Conservation (phyloP, 2,113 vertebrate genomes). For the Synchiropus splendidus region DNA sequence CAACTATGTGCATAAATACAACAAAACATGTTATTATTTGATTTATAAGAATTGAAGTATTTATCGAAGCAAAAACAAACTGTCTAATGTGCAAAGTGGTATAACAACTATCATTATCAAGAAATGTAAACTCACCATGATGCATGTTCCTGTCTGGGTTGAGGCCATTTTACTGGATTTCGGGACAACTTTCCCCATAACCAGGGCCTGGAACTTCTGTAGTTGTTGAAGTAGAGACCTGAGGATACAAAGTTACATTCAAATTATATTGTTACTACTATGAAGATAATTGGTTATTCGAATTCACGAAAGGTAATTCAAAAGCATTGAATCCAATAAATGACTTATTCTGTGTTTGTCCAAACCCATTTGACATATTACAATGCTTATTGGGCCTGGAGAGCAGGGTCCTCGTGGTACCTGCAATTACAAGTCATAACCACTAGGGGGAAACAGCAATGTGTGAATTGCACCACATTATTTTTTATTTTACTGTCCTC, state of each 20-base stretch:
- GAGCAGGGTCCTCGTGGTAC: conserved; percentile 61
- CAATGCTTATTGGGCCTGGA: conserved; percentile 29
- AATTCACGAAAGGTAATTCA: not conserved
- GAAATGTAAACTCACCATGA: conserved; percentile 49
- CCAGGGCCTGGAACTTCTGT: conserved; percentile 53
- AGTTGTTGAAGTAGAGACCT: conserved; percentile 61
- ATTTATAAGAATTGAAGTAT: not conserved
- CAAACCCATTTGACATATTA: not conserved
- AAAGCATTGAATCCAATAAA: too few relatives aligned
- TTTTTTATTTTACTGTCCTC: too few relatives aligned
- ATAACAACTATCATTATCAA: too few relatives aligned
- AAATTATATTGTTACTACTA: too few relatives aligned
- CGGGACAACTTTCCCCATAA: conserved; percentile 52
- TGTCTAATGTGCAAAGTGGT: too few relatives aligned
- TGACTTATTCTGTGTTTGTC: too few relatives aligned
- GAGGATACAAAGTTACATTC: not conserved
- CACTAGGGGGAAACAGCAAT: conserved; percentile 40
- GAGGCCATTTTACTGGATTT: conserved; percentile 57
- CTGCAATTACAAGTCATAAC: conserved; percentile 14
- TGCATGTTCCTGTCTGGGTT: conserved; percentile 56
- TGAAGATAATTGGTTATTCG: not conserved
- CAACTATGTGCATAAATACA: too few relatives aligned
- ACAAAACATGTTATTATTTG: conserved; percentile 1
- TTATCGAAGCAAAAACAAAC: not conserved
- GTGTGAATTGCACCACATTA: not conserved